A percentile compares a stretch with the other conserved stretches of the same genome.
Evolutionary conservation across 2,888 invertebrate genomes (phyloP).

Genomic region (Drosophila kambysellisi): DNA sequence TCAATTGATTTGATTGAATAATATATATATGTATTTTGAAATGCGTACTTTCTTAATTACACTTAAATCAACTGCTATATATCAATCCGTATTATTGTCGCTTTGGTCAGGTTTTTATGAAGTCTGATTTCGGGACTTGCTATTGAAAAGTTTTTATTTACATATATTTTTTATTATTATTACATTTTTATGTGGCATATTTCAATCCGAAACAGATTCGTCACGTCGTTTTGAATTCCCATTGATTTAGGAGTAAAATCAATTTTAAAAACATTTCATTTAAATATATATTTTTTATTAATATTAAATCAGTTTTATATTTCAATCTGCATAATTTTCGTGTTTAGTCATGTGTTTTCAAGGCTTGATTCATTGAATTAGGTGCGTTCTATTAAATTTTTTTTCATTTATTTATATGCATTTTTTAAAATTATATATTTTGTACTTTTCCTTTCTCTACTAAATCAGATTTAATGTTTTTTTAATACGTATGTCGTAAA

Average conservation of each 20-base stretch:
- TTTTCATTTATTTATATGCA: background rate
- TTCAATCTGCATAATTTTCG: background rate
- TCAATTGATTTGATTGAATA: constrained; percentile 3
- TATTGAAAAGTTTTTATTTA: background rate
- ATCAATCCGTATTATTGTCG: background rate
- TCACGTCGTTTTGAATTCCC: background rate
- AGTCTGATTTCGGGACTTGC: background rate
- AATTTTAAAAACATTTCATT: background rate
- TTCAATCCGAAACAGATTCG: background rate
- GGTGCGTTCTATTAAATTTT: background rate
- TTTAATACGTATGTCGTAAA: constrained; percentile 10
- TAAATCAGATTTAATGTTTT: constrained; percentile 6
- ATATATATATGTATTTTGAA: background rate
- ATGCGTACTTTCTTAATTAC: background rate
- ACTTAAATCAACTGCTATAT: background rate
- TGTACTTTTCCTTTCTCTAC: background rate
- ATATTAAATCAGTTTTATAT: background rate
- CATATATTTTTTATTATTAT: background rate
- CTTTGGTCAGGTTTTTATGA: background rate
- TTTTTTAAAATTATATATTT: no score
- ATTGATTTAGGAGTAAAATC: background rate
- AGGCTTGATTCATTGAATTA: background rate
- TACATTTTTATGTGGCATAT: background rate
- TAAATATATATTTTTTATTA: background rate
- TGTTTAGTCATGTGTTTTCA: background rate